Base-by-base conservation (phyloP, 1,140 invertebrate species). In the Diprion similis region DNA sequence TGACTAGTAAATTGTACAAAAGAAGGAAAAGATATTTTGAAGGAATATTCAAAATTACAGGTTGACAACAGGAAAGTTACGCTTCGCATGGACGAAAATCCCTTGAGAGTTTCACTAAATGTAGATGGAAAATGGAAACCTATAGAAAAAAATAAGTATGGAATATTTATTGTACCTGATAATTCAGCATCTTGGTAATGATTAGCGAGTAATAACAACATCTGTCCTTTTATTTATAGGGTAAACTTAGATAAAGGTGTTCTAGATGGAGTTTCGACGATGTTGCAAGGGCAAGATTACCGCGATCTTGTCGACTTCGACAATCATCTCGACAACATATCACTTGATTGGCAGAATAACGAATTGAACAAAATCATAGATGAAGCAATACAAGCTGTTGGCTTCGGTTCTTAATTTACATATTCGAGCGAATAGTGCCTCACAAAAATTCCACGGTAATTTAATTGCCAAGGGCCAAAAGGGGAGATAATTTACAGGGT, bases 281-380 rank as follows among this genome's bases (percentile, higher is more conserved):
- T 97, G 47, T 81, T 96, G 17, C 92, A 94, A 78, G 83, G 89
- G 15, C 90, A 92, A 45, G 90, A 91, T 0, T 93, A 94, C 80
- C 91, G 92, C 73, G 89, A 93, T 77, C 85, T 98, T 4, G 86
- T 95, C 10, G 96, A 98, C 87, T 98, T 97, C 88, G 96, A 98
- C 85, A 96, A 97, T 87, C 95, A 97, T 88, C 87, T 97, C 71
- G 96, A 98, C 86, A 92, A 97, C 82, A 90, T 95, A 15, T 87
- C 91, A 18, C 88, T 92, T 68, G 94, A 97, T 84, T 97, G 95
- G 95, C 92, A 90, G 76, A 98, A 98, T 87, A 81, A 86, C 17
- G 86, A 90, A 51, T 85, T 96, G 46, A 93, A 93, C 82, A 80
- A 89, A 74, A 86, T 84, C 48, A 89, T 93, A 64, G 87, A 89